A percentile compares a stretch with the other conserved stretches of the same genome.
phyloP scores from a whole-genome alignment of 2,888 invertebrate genomes.

The Acronicta psi region DNA sequence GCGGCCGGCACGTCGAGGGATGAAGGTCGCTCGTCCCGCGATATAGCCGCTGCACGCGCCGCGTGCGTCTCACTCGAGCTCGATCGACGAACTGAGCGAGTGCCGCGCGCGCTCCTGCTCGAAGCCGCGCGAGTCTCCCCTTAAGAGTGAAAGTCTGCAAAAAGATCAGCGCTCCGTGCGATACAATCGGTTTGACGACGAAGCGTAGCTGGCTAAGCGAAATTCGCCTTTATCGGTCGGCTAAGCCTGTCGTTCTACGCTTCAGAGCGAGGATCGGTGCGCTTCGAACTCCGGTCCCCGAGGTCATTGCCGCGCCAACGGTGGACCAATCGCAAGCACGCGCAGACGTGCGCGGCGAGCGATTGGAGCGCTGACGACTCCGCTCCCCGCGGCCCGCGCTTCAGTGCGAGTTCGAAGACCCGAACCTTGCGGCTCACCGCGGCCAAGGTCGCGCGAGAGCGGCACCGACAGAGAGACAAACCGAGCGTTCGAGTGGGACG shows the following conservation, averaged over 20 bases:
- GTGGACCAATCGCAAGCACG: slow-evolving; percentile 86
- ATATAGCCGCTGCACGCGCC: slow-evolving; percentile 75
- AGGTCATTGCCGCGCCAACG: slow-evolving; percentile 94
- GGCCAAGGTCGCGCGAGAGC: slow-evolving; percentile 92
- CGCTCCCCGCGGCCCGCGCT: slow-evolving; percentile 78
- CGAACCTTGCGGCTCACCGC: slow-evolving; percentile 96
- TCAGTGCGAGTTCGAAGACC: slow-evolving; percentile 92
- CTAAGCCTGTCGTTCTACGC: slow-evolving; percentile 87
- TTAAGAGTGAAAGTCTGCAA: slow-evolving; percentile 90
- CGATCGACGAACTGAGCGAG: slow-evolving; percentile 89
- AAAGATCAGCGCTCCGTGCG: slow-evolving; percentile 86
- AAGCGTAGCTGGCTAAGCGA: slow-evolving; percentile 77
- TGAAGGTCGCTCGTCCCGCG: slow-evolving; percentile 82
- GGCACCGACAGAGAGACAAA: slow-evolving; percentile 79
- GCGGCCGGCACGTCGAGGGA: slow-evolving; percentile 81
- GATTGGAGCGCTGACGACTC: slow-evolving; percentile 81
- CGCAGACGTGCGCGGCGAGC: slow-evolving; percentile 81
- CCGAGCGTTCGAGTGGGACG: slow-evolving; percentile 81
- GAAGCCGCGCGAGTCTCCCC: slow-evolving; percentile 80
- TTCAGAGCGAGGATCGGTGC: slow-evolving; percentile 91
- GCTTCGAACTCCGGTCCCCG: slow-evolving; percentile 94
- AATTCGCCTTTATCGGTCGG: slow-evolving; percentile 85
- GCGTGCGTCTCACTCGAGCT: slow-evolving; percentile 88
- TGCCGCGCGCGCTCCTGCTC: slow-evolving; percentile 83
- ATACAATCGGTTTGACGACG: slow-evolving; percentile 85